Percentiles rank a stretch among this genome's conserved stretches.
phyloP scores from a whole-genome alignment of 2,797 vertebrate genomes.

The Leuciscus waleckii region DNA sequence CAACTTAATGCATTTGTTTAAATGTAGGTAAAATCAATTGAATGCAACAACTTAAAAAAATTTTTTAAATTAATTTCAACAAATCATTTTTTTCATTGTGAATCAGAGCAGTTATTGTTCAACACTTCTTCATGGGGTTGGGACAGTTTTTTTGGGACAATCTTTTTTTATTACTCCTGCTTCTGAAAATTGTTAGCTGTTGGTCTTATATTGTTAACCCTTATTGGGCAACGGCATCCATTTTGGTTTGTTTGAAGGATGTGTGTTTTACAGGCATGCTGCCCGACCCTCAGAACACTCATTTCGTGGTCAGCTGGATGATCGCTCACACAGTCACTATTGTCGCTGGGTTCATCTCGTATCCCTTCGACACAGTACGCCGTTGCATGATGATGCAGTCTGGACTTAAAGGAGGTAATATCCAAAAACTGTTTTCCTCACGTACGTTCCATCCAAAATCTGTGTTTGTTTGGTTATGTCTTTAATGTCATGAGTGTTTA shows the following conservation, averaged over 20 bases:
- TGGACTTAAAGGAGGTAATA: slow-evolving; percentile 85
- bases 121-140: not conserved
- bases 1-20: too few relatives aligned
- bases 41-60: too few relatives aligned
- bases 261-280: slow-evolving; percentile 84
- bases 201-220: not conserved
- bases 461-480: not conserved
- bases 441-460: not conserved
- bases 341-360: slow-evolving; percentile 88
- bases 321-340: slow-evolving; percentile 90
- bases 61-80: too few relatives aligned
- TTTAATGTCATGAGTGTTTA: not conserved
- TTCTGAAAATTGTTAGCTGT: not conserved
- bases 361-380: slow-evolving; percentile 93
- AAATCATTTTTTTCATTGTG: too few relatives aligned
- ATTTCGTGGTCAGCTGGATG: slow-evolving; percentile 94
- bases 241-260: not conserved
- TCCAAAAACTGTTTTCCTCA: not conserved
- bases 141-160: too few relatives aligned
- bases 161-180: too few relatives aligned
- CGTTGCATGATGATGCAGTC: slow-evolving; percentile 99
- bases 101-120: not conserved
- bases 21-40: too few relatives aligned
- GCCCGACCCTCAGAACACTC: slow-evolving; percentile 89
- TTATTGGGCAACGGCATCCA: not conserved